phyloP scores from a whole-genome alignment of 2,888 invertebrate genomes.

The Aspidapion aeneum region DNA sequence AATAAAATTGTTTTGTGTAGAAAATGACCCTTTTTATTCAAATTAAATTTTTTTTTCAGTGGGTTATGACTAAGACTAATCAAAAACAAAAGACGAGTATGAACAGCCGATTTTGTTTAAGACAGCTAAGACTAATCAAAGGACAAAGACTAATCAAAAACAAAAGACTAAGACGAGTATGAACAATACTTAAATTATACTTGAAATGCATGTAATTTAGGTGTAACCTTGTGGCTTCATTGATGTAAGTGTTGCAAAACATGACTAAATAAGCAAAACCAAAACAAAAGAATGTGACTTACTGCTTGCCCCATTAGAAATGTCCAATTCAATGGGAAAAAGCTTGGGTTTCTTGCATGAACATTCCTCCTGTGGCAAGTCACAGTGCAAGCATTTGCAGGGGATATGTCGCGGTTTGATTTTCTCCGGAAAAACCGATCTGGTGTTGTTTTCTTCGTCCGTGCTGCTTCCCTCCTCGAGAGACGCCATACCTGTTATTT shows the following conservation, averaged over 20 bases:
- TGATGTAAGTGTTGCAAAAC: background rate
- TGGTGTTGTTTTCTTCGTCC: slow-evolving; percentile 39
- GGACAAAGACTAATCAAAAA: no score
- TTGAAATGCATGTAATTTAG: no score
- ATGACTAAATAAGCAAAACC: background rate
- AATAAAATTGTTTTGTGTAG: no score
- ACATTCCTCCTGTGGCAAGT: slow-evolving; percentile 28
- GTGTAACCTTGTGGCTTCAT: no score
- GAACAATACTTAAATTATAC: no score
- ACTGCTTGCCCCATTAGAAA: slow-evolving; percentile 30
- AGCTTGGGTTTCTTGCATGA: slow-evolving; percentile 29
- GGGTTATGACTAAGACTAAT: no score
- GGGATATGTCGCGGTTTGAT: background rate
- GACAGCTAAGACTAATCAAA: no score
- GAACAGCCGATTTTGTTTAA: no score
- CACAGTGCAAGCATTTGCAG: slow-evolving; percentile 27
- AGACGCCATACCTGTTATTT: slow-evolving; percentile 45
- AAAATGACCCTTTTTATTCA: no score
- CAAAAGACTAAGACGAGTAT: no score
- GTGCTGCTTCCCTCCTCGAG: slow-evolving; percentile 36
- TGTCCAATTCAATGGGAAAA: slow-evolving; percentile 25
- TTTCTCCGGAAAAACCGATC: slow-evolving; percentile 27
- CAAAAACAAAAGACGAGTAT: no score
- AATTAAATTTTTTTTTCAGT: no score
- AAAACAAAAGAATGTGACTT: slow-evolving; percentile 16